phyloP scores from a whole-genome alignment of 2,113 vertebrate species.

The Hippopotamus amphibius region DNA sequence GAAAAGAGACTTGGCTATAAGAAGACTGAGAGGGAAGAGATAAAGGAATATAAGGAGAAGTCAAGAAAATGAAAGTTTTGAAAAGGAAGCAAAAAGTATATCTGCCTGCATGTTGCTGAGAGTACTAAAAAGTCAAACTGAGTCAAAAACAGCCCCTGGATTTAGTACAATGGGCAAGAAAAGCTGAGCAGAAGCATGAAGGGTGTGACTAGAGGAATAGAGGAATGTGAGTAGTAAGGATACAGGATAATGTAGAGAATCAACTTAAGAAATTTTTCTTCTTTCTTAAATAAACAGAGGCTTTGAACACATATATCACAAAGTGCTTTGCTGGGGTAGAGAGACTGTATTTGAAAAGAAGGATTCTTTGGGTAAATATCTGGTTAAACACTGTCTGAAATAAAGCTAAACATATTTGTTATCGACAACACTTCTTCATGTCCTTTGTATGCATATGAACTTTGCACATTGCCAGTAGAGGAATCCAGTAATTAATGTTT shows the following conservation, averaged over 20 bases:
- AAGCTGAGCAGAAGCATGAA: not conserved
- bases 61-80: not conserved
- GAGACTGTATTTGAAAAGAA: not conserved
- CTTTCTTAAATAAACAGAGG: not conserved
- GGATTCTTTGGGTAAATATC: not conserved
- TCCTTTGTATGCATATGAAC: not conserved
- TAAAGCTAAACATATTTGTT: not conserved
- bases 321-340: not conserved
- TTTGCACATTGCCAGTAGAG: not conserved
- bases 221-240: not conserved
- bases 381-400: not conserved
- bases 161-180: not conserved
- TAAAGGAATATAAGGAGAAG: not conserved
- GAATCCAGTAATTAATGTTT: not conserved
- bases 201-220: not conserved
- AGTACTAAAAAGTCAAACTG: not conserved
- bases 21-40: not conserved
- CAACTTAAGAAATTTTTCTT: not conserved
- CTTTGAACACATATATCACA: not conserved
- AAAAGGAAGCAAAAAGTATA: not conserved
- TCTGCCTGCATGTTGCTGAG: not conserved
- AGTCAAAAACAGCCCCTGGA: not conserved
- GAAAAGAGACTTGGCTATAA: not conserved
- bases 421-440: not conserved
- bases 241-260: not conserved